Base-by-base conservation (phyloP, 2,888 invertebrate genomes). In the Campopleginae sp. region DNA sequence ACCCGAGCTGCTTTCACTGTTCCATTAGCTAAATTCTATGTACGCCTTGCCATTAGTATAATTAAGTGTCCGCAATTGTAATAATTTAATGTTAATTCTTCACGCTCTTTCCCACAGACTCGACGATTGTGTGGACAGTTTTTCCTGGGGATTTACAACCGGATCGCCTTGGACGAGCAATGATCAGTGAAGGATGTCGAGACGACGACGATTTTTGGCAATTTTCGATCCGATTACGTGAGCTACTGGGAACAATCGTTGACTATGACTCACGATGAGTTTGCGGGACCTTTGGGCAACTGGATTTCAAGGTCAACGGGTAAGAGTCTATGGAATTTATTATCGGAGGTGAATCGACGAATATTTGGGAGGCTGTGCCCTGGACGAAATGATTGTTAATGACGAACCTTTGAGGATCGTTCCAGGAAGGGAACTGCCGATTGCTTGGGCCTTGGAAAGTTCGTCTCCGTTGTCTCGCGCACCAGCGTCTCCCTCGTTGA, bases 371-470 rank as follows among this genome's bases (percentile, higher is more conserved):
- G 38, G 12, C 19, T 19, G n/a, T n/a, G n/a, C n/a, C n/a, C n/a
- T 12, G 19, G 5, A 7, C 27, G 72, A 0, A 33, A 74, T 27
- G n/a, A 38, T 19, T 7, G 23, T 17, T 27, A 27, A 4, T 6
- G 2, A 75, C 80, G 44, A 74, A 80, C 80, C 80, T 80, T 80
- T 80, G 12, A 66, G 19, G 1, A 33, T 44, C 31, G 66, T 65
- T 66, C 27, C 70, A 10, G 54, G 12, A 70, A 46, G 66, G 10
- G 65, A 14, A 66, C 8, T n/a, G 0, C 4, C 33, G 4, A 27
- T 12, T 74, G 17, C 58, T 68, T 23, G 58, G 14, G 12, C 14
- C 14, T 58, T 58, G 58, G 23, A 58, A 14, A 72, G 38, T n/a
- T n/a, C n/a, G 46, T 80, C 68, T n/a, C 48, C 46, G 58, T 80